phyloP scores from a whole-genome alignment of 2,113 vertebrate species.

The Cyprinodon tularosa region DNA sequence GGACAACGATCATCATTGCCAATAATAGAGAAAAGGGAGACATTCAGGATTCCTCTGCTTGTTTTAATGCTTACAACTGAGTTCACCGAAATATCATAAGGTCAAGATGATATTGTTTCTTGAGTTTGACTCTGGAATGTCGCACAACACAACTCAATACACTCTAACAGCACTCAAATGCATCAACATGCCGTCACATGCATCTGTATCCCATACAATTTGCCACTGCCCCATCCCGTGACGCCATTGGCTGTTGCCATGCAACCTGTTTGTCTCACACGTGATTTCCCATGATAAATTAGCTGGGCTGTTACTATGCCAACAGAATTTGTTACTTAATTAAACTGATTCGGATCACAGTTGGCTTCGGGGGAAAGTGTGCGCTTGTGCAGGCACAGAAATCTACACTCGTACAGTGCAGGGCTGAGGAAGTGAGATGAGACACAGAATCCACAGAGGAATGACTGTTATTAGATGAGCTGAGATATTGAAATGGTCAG shows the following conservation, averaged over 20 bases:
- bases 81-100: background rate
- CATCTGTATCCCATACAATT: constrained; percentile 85
- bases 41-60: background rate
- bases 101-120: background rate
- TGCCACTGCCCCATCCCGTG: constrained; percentile 82
- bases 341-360: constrained; percentile 92
- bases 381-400: constrained; percentile 32
- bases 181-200: constrained; percentile 71
- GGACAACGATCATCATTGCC: background rate
- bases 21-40: background rate
- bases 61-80: background rate
- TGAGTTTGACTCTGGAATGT: background rate
- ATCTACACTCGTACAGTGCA: constrained; percentile 25
- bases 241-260: constrained; percentile 90
- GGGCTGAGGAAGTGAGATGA: constrained; percentile 53
- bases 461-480: constrained; percentile 71
- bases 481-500: constrained; percentile 76
- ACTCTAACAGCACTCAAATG: constrained; percentile 72
- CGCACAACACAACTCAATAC: constrained; percentile 22
- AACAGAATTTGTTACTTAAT: constrained; percentile 98
- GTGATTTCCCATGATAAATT: constrained; percentile 94
- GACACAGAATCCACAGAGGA: constrained; percentile 60
- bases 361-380: constrained; percentile 77
- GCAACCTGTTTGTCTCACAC: constrained; percentile 89
- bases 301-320: constrained; percentile 93